Percentiles rank a stretch among this genome's conserved stretches.
These are phyloP conservation scores for Notodonta dromedarius DNA, from an alignment of 2,888 invertebrate genomes.

Conservation along the genomic window DNA sequence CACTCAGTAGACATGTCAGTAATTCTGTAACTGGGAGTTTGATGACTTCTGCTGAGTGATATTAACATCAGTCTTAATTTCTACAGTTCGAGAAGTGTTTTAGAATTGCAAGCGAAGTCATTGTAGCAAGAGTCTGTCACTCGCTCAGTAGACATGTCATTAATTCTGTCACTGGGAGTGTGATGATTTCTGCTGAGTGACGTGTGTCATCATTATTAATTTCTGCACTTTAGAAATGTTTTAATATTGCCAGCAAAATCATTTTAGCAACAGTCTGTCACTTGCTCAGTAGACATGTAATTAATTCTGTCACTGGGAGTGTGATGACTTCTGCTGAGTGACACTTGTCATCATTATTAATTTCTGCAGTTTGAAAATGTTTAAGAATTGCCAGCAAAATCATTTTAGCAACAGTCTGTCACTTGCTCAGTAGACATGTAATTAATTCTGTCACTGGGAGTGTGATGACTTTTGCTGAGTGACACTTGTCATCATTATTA, in stretches of 20 bases:
- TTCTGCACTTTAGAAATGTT: neutral
- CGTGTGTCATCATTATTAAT: neutral
- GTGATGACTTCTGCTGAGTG: conserved; percentile 26
- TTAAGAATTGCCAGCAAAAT: neutral
- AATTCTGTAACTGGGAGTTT: conserved; percentile 34
- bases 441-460: conserved; percentile 24
- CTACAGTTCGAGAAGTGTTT: neutral
- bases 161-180: conserved; percentile 42
- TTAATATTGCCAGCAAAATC: neutral
- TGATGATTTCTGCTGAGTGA: conserved; percentile 24
- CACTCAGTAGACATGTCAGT: conserved; percentile 30
- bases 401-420: conserved; percentile 15
- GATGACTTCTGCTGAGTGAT: conserved; percentile 17
- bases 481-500: neutral
- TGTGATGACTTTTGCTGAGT: conserved; percentile 6
- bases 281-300: conserved; percentile 35
- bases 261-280: conserved; percentile 18
- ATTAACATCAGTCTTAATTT: neutral
- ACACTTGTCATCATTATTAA: conserved; percentile 2
- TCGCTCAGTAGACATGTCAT: conserved; percentile 35
- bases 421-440: conserved; percentile 29
- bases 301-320: conserved; percentile 42
- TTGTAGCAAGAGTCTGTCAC: conserved; percentile 18
- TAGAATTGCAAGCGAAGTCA: neutral
- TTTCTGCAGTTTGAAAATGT: neutral